Conservation (phyloP, 1,140 invertebrate genomes). For the Carposina sasakii region DNA sequence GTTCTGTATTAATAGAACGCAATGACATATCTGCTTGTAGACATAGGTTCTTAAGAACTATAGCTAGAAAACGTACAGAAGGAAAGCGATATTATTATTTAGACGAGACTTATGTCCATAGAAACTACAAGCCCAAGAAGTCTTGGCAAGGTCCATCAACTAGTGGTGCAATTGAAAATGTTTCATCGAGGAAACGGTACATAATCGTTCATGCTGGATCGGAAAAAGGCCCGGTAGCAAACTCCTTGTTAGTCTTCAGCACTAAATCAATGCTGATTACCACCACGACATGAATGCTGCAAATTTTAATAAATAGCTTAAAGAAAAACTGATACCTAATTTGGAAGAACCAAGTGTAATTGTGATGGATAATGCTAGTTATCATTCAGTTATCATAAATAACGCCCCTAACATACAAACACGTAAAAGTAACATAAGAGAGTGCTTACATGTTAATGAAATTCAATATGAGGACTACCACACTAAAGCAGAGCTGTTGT, state of each 20-base stretch:
- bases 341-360: not conserved
- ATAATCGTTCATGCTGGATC: conserved; percentile 12
- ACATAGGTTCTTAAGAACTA: not conserved
- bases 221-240: conserved; percentile 11
- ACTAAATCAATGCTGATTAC: conserved; percentile 9
- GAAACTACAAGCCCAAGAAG: conserved; percentile 11
- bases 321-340: conserved; percentile 12
- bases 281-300: conserved; percentile 9
- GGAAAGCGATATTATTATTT: conserved; percentile 6
- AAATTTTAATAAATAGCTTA: conserved; percentile 10
- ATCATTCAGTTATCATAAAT: conserved; percentile 7
- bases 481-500: conserved; percentile 3
- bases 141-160: conserved; percentile 3
- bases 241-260: conserved; percentile 7
- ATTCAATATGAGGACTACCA: conserved; percentile 4
- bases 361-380: conserved; percentile 13
- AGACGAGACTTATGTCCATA: conserved; percentile 9
- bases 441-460: conserved; percentile 7
- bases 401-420: conserved; percentile 4
- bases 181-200: conserved; percentile 8
- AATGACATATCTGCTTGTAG: conserved; percentile 5
- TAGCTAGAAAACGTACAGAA: not conserved
- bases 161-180: conserved; percentile 2
- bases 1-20: conserved; percentile 1
- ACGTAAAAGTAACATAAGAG: not conserved